These are phyloP conservation scores for Bombus polaris DNA, from an alignment of 1,140 invertebrate genomes.

Conservation along the genomic window DNA sequence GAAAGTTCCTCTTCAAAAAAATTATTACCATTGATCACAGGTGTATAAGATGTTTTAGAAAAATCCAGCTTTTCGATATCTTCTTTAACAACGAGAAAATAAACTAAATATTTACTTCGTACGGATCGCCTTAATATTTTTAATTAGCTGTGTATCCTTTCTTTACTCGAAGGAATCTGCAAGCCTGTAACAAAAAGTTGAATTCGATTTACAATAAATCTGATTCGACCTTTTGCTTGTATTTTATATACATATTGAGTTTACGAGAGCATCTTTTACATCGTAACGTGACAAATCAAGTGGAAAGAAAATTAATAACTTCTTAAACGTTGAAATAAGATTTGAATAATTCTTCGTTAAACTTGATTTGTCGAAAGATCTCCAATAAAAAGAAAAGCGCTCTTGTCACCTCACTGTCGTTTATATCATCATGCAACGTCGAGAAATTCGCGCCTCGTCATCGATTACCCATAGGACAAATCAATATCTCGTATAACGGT, in stretches of 20 bases:
- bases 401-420: constrained; percentile 10
- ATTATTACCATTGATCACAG: not conserved
- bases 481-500: constrained; percentile 19
- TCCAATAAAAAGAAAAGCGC: constrained; percentile 1
- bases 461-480: not conserved
- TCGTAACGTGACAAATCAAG: not conserved
- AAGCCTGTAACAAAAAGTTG: not conserved
- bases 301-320: too few relatives aligned
- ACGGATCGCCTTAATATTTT: not conserved
- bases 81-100: too few relatives aligned
- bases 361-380: not conserved
- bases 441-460: constrained; percentile 10
- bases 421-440: constrained; percentile 17
- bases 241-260: not conserved
- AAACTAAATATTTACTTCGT: too few relatives aligned
- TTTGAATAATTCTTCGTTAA: not conserved
- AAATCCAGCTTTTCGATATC: too few relatives aligned
- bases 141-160: not conserved
- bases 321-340: not conserved
- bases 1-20: not conserved
- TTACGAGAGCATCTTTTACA: constrained; percentile 1
- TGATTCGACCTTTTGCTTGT: constrained; percentile 15
- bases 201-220: not conserved
- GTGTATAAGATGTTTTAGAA: too few relatives aligned
- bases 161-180: constrained; percentile 2